A percentile compares a stretch with the other conserved stretches of the same genome.
These are phyloP conservation scores for Chaetogeoica ovagalla DNA, from an alignment of 2,888 invertebrate genomes.

Conservation along the genomic window DNA sequence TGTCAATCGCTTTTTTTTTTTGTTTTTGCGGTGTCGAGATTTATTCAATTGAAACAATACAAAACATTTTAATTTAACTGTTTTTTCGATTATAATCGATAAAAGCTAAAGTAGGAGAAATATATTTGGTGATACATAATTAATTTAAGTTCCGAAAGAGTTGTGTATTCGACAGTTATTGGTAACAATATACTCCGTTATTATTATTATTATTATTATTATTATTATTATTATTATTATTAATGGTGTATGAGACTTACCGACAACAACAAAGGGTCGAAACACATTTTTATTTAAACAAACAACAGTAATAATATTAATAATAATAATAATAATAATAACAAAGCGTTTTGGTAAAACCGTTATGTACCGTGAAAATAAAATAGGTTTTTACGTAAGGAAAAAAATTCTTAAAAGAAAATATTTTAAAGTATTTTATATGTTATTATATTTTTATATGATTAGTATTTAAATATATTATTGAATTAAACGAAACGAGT, in stretches of 20 bases:
- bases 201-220: not conserved
- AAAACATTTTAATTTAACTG: not conserved
- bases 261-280: not conserved
- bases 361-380: not conserved
- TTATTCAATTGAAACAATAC: not conserved
- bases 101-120: conserved; percentile 10
- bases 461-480: no score
- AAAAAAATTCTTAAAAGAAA: no score
- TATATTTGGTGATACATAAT: conserved; percentile 19
- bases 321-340: not conserved
- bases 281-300: conserved; percentile 24
- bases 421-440: no score
- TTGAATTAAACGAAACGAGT: no score
- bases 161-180: conserved; percentile 29
- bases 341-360: not conserved
- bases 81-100: not conserved
- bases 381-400: not conserved
- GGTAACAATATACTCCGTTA: conserved; percentile 11
- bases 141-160: conserved; percentile 20
- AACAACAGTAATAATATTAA: no score
- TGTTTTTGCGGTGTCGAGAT: not conserved
- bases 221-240: conserved; percentile 16
- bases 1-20: not conserved
- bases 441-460: no score
- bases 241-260: no score